Conservation (phyloP, 1,140 invertebrate genomes). For the Trichogramma pretiosum region DNA sequence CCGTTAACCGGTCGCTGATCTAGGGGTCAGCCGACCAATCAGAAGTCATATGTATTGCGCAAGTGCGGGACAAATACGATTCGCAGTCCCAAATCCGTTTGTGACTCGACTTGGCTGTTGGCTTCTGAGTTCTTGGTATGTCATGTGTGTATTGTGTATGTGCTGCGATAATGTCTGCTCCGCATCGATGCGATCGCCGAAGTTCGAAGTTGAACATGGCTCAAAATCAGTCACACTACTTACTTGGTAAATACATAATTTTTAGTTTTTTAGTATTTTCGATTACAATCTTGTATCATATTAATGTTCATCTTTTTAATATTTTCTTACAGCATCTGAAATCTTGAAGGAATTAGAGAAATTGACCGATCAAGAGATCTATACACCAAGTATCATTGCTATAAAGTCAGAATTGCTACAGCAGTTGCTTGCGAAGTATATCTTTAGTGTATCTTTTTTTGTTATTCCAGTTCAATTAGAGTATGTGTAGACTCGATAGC, state of each 20-base stretch:
- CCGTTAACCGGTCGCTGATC: no score
- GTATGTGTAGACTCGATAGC: constrained; percentile 96
- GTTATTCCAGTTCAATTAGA: constrained; percentile 72
- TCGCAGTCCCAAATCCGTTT: no score
- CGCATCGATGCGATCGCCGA: no score
- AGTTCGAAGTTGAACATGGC: constrained; percentile 99
- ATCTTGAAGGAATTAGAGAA: constrained; percentile 92
- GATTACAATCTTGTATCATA: constrained; percentile 11
- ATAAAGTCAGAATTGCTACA: constrained; percentile 88
- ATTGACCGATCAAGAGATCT: constrained; percentile 87
- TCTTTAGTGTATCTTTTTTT: constrained; percentile 74
- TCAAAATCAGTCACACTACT: constrained; percentile 98
- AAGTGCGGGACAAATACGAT: no score
- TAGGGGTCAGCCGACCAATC: no score
- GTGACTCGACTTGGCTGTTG: no score
- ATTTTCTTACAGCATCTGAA: constrained; percentile 67
- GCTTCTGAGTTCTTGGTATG: no score
- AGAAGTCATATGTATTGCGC: no score
- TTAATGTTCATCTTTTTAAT: constrained; percentile 3
- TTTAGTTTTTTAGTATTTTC: not conserved
- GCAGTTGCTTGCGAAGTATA: constrained; percentile 73
- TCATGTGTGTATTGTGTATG: no score
- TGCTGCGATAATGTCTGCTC: no score
- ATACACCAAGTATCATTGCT: constrained; percentile 95
- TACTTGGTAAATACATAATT: constrained; percentile 44